phyloP scores from a whole-genome alignment of 2,888 invertebrate species.

The Minunthozetes semirufus region DNA sequence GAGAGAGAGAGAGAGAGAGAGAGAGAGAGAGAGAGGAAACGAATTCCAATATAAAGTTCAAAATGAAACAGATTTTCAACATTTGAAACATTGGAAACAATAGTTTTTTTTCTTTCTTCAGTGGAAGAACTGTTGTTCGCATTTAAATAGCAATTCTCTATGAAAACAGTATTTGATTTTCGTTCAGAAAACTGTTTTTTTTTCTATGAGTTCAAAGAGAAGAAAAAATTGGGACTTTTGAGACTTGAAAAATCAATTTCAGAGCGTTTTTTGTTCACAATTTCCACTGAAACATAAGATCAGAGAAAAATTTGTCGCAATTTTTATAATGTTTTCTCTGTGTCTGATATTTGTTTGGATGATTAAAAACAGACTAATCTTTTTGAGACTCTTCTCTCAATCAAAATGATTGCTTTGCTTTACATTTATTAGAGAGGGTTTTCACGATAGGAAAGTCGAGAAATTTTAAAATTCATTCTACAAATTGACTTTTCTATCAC shows the following conservation, averaged over 20 bases:
- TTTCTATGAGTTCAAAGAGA: too few relatives aligned
- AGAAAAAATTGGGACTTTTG: background rate
- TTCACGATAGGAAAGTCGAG: background rate
- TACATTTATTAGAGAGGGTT: background rate
- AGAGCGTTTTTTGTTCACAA: background rate
- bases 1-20: too few relatives aligned
- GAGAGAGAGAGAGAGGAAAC: background rate
- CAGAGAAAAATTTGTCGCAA: background rate
- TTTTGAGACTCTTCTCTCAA: background rate
- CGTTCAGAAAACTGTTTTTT: too few relatives aligned
- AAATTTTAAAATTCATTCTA: background rate
- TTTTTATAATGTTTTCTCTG: background rate
- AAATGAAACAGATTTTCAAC: too few relatives aligned
- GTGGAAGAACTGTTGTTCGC: too few relatives aligned
- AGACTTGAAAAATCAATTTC: slow-evolving; percentile 1
- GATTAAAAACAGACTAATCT: slow-evolving; percentile 5
- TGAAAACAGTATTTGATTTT: too few relatives aligned
- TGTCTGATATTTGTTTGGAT: background rate
- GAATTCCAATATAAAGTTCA: background rate
- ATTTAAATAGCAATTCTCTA: too few relatives aligned
- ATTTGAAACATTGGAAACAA: too few relatives aligned
- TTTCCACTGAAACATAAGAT: background rate
- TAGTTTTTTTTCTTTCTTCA: too few relatives aligned
- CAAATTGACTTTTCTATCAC: background rate
- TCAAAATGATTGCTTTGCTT: background rate